Evolutionary conservation across 2,888 invertebrate genomes (phyloP).

Genomic region (Meiosimyza platycephala): DNA sequence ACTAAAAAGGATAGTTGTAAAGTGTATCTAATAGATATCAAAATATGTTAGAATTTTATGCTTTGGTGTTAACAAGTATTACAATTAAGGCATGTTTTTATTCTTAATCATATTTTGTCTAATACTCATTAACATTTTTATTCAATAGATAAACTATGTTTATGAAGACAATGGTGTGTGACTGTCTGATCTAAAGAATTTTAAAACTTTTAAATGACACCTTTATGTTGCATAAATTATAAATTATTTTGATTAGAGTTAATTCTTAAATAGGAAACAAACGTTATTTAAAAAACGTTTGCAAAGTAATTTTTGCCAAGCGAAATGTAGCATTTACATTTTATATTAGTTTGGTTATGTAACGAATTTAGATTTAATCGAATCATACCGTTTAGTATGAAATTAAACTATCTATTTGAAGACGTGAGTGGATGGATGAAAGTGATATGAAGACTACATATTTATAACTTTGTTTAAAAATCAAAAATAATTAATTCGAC

Average conservation of each 20-base stretch:
- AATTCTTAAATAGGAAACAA: background rate
- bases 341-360: background rate
- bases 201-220: too few relatives aligned
- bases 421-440: background rate
- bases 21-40: slow-evolving; percentile 16
- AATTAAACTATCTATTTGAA: background rate
- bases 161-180: too few relatives aligned
- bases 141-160: too few relatives aligned
- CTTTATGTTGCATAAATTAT: too few relatives aligned
- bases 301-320: background rate
- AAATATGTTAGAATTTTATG: slow-evolving; percentile 17
- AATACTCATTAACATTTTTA: too few relatives aligned
- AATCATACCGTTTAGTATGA: background rate
- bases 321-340: slow-evolving; percentile 5
- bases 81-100: too few relatives aligned
- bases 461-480: background rate
- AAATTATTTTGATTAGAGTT: background rate
- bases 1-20: background rate
- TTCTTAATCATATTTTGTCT: too few relatives aligned
- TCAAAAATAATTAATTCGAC: too few relatives aligned
- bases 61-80: background rate
- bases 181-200: too few relatives aligned
- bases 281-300: background rate
- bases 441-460: background rate
- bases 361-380: background rate